Evolutionary conservation across 2,888 invertebrate species (phyloP).

Genomic region (Endotricha flammealis): DNA sequence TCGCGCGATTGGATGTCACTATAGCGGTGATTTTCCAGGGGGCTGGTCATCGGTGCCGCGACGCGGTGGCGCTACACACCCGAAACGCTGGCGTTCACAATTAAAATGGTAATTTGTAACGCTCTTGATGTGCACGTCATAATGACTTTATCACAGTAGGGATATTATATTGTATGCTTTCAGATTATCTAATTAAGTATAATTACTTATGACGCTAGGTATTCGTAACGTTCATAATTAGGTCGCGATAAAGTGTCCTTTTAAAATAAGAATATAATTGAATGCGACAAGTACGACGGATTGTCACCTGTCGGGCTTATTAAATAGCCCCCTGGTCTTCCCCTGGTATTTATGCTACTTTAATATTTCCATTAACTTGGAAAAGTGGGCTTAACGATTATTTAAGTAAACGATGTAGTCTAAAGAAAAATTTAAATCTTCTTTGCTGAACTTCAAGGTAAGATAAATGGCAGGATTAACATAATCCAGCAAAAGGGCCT

Average conservation of each 20-base stretch:
- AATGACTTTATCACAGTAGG: too few relatives aligned
- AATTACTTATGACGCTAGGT: too few relatives aligned
- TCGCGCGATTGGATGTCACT: conserved; percentile 55
- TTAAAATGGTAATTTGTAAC: conserved; percentile 60
- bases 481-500: conserved; percentile 36
- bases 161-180: too few relatives aligned
- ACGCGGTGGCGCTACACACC: conserved; percentile 28
- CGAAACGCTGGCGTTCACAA: conserved; percentile 48
- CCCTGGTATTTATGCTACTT: not conserved
- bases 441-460: conserved; percentile 28
- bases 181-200: too few relatives aligned
- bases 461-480: conserved; percentile 42
- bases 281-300: too few relatives aligned
- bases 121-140: not conserved
- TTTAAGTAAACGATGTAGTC: conserved; percentile 16
- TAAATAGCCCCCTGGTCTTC: too few relatives aligned
- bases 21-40: conserved; percentile 50
- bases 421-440: conserved; percentile 25
- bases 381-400: conserved; percentile 5
- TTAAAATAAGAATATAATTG: too few relatives aligned
- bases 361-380: not conserved
- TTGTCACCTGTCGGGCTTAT: too few relatives aligned
- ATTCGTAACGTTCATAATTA: too few relatives aligned
- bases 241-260: too few relatives aligned
- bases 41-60: conserved; percentile 24